Evolutionary conservation across 2,888 invertebrate species (phyloP), one percentile per base, ranked within the genome.

Genomic region (Julus scandinavius): DNA sequence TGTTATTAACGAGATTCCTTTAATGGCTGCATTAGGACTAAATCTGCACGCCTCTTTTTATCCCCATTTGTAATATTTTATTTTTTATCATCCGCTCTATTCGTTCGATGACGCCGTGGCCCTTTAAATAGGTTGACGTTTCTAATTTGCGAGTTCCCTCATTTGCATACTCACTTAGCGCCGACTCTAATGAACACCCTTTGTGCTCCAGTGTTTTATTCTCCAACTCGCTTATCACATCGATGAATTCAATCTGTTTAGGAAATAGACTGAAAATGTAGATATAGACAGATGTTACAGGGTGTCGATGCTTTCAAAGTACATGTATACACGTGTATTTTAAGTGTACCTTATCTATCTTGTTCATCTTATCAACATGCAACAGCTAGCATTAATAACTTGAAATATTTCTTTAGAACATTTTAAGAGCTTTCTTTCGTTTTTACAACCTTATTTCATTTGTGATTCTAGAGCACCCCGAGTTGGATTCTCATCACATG

Each of bases 141-240:
- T 72, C 72, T 29, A 72, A 72, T 72, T 72, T 72, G 72, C 72
- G n/a, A 72, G 20, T 1, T 72, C 29, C 29, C 29, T 29, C 72
- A 29, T 72, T 72, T 29, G 72, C 29, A 72, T 72, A 29, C 72
- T n/a, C n/a, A 72, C 72, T 72, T 72, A 72, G 72, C 72, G 72
- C 7, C 72, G n/a, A 2, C 9, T 29, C 29, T 72, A 72, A 72
- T 72, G 72, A 72, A 72, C 72, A 7, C 63, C 29, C 29, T 72
- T 72, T n/a, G 58, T 58, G 58, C n/a, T 58, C 13, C 50, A 6
- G 29, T 29, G 29, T 7, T 54, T 9, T 72, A 9, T 72, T 20
- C 29, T 5, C 72, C 9, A 72, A 29, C 11, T n/a, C 72, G 6
- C 7, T 72, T 72, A 29, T 20, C 72, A 72, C 29, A 9, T 72